Evolutionary conservation across 2,888 invertebrate species (phyloP), one percentile per base, ranked within the genome.

Genomic region (Acanthacorydalis orientalis): DNA sequence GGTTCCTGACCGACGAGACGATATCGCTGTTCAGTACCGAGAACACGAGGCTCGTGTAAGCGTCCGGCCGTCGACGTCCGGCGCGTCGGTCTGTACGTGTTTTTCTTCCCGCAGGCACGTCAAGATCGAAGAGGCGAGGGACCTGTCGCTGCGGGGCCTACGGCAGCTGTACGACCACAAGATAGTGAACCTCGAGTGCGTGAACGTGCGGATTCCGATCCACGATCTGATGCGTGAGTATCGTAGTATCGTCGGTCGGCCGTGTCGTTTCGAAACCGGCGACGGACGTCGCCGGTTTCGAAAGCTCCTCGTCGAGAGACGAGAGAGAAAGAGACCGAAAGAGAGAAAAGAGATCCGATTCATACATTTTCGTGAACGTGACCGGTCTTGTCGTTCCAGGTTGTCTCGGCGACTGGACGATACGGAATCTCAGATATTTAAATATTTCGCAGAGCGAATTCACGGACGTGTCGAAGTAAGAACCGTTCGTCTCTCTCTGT

Each of bases 391-490:
- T n/a, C 33, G 9, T 39, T 11, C 39, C 23, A 64, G 74, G 74
- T 50, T 79, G 78, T 60, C 64, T 81, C 49, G 75, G 75, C 47
- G 76, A 77, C 53, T 79, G 79, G 77, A 76, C 78, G 34, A 58
- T 75, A 49, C 67, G 72, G 51, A 76, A 80, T 62, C 63, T 82
- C 48, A 65, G 71, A 41, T 67, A 69, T 40, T 64, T 78, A 44
- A 78, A 77, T 59, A 75, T 81, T 43, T 69, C 77, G 42, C 69
- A 69, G 55, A 75, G 77, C 57, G 73, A 74, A 44, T 79, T 78
- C 59, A 68, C 73, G 51, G 75, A 75, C 59, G 69, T 68, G 56
- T 70, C 73, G 49, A 64, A 70, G 64, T 70, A 64, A 56, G 55
- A 55, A 59, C 58, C 53, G 57, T 41, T n/a, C 33, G 11, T 1